Evolutionary conservation across 1,140 invertebrate species (phyloP).

Genomic region (Agraylea sexmaculata): DNA sequence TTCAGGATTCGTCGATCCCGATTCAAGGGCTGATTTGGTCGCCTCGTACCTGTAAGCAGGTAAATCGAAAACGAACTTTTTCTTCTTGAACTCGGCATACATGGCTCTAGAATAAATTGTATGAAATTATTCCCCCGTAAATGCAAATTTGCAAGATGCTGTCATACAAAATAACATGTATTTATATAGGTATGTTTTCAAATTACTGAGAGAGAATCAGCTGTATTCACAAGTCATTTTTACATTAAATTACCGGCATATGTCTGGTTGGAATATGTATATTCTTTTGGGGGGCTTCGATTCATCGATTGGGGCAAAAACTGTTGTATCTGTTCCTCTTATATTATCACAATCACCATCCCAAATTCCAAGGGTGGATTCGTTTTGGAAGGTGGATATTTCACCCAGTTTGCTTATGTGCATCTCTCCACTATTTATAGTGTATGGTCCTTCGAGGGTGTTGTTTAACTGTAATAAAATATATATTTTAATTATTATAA

Average conservation of each 20-base stretch:
- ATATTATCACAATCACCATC: conserved; percentile 39
- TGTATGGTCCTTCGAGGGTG: conserved; percentile 39
- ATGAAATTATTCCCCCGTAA: background rate
- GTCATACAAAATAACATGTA: conserved; percentile 1
- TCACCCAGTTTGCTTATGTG: conserved; percentile 37
- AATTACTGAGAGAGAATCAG: background rate
- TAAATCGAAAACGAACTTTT: conserved; percentile 29
- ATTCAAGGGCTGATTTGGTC: conserved; percentile 26
- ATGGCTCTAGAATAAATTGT: conserved; percentile 29
- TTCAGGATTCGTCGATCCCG: conserved; percentile 28
- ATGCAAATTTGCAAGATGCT: background rate
- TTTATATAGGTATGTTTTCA: conserved; percentile 1
- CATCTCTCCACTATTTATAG: conserved; percentile 38
- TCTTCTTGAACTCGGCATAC: conserved; percentile 25
- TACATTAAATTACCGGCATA: conserved; percentile 42
- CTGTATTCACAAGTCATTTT: too few relatives aligned
- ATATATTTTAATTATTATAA: conserved; percentile 6
- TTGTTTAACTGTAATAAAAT: conserved; percentile 40
- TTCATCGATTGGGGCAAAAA: conserved; percentile 44
- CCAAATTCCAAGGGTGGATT: conserved; percentile 30
- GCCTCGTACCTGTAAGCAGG: conserved; percentile 34
- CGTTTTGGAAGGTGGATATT: conserved; percentile 41
- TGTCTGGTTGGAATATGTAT: conserved; percentile 43
- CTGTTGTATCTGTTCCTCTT: conserved; percentile 45
- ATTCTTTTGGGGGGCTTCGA: conserved; percentile 29